These are phyloP conservation scores for Diaphora mendica DNA, from an alignment of 2,888 invertebrate genomes.

Conservation along the genomic window DNA sequence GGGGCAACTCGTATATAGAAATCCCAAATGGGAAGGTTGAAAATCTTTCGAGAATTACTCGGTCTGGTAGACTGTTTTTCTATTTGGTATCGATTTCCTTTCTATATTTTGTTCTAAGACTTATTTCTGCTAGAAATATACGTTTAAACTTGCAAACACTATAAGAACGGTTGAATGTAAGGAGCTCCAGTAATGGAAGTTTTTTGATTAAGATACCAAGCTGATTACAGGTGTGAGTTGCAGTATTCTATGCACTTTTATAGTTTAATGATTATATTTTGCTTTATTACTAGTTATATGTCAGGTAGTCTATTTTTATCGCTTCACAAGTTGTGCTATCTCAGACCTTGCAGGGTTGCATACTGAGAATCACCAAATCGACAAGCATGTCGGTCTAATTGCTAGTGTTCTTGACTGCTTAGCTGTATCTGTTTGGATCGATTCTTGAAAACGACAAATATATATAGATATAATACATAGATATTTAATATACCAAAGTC, in stretches of 20 bases:
- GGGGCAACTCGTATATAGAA: background rate
- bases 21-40: background rate
- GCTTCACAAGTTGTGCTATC: background rate
- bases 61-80: background rate
- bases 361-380: background rate
- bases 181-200: conserved; percentile 48
- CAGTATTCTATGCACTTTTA: conserved; percentile 25
- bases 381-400: background rate
- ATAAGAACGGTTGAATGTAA: conserved; percentile 23
- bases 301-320: background rate
- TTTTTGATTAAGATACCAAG: conserved; percentile 29
- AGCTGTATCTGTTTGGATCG: background rate
- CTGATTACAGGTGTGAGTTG: conserved; percentile 46
- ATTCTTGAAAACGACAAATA: background rate
- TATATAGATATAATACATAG: background rate
- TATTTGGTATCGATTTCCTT: background rate
- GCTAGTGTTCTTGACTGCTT: background rate
- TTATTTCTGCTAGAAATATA: background rate
- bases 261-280: conserved; percentile 13
- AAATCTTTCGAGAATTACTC: background rate
- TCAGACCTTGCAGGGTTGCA: background rate
- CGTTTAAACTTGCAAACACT: conserved; percentile 22
- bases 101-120: background rate
- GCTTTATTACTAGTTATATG: background rate
- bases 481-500: background rate